These are phyloP conservation scores for Dione juno DNA, from an alignment of 2,888 invertebrate species.

Conservation along the genomic window DNA sequence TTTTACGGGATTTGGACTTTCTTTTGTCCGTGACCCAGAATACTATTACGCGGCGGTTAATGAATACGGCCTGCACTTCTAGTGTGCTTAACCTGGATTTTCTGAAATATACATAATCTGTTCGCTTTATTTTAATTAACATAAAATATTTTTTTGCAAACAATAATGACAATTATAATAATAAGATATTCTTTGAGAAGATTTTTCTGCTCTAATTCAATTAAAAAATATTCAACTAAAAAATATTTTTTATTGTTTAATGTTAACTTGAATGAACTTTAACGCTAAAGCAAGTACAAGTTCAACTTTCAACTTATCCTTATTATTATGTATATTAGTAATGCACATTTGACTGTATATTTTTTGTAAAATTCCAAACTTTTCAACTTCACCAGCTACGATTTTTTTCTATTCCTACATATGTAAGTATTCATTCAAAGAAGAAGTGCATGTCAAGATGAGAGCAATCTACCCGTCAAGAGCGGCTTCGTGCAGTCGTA, in stretches of 20 bases:
- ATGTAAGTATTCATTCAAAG: constrained; percentile 7
- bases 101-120: constrained; percentile 26
- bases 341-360: not conserved
- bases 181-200: not conserved
- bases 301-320: not conserved
- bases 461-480: constrained; percentile 17
- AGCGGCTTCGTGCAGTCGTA: constrained; percentile 9
- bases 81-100: constrained; percentile 32
- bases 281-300: too few relatives aligned
- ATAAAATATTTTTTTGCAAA: constrained; percentile 5
- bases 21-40: constrained; percentile 45
- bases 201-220: too few relatives aligned
- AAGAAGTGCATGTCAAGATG: constrained; percentile 22
- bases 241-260: too few relatives aligned
- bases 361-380: not conserved
- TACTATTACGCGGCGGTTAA: constrained; percentile 31
- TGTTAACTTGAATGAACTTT: too few relatives aligned
- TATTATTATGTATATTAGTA: not conserved
- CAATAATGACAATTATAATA: not conserved
- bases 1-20: constrained; percentile 34
- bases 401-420: not conserved
- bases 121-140: constrained; percentile 25
- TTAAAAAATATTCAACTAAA: too few relatives aligned
- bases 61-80: constrained; percentile 27
- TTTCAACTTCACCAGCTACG: not conserved